Conservation (phyloP, 2,113 vertebrate genomes). For the Poecile atricapillus region DNA sequence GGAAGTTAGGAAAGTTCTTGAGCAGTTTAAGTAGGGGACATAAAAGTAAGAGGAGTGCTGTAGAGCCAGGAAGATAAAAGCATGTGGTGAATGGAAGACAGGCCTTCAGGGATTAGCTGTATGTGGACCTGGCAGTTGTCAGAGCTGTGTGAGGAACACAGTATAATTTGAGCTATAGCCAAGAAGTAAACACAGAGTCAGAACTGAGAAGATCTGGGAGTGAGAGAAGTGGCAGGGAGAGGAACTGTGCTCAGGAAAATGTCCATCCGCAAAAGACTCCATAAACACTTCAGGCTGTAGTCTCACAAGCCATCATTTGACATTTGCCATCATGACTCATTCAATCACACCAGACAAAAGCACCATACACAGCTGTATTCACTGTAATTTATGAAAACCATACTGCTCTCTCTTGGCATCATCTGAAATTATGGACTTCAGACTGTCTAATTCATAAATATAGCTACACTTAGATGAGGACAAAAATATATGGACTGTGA, state of each 20-base stretch:
- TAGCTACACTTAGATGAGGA: not conserved
- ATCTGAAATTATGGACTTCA: not conserved
- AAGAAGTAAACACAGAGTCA: not conserved
- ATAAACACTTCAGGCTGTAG: not conserved
- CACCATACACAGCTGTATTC: not conserved
- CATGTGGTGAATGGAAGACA: not conserved
- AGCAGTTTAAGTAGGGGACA: not conserved
- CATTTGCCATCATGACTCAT: not conserved
- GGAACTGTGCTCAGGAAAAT: not conserved
- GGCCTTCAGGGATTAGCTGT: not conserved
- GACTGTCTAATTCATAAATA: not conserved
- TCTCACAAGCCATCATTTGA: not conserved
- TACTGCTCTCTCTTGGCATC: not conserved
- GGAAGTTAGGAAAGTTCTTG: not conserved
- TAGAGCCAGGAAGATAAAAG: not conserved
- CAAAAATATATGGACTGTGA: not conserved
- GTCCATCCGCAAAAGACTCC: not conserved
- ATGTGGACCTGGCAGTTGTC: not conserved
- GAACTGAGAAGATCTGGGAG: not conserved
- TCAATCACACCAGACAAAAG: not conserved
- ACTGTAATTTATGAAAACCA: conserved; percentile 8
- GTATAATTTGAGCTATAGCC: not conserved
- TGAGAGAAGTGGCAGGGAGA: not conserved
- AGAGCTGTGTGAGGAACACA: not conserved
- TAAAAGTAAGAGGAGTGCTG: not conserved